Base-by-base conservation (phyloP, 2,888 invertebrate species). In the Halictus quadricinctus region DNA sequence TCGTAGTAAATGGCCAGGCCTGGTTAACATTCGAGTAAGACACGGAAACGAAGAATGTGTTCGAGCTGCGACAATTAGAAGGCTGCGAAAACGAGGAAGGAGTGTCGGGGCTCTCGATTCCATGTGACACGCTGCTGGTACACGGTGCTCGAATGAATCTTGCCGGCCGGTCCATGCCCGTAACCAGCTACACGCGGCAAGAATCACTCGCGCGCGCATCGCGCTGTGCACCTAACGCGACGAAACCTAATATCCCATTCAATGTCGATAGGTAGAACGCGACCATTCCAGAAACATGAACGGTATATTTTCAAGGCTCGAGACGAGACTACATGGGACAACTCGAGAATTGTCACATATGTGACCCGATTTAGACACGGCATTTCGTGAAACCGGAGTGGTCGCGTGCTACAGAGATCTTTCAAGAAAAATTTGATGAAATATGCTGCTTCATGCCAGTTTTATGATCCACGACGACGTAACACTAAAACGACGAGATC, bases 191-290 rank as follows among this genome's bases (percentile, higher is more conserved):
- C 70, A 13, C 12, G 70, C 70, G 70, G 70, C 70, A 70, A 70
- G 41, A 70, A 70, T 70, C 70, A 13, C 70, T 43, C 2, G 13
- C 41, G 10, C 12, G 43, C 13, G 21, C 70, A n/a, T 21, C 66
- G 12, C 70, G 29, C 12, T 2, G 21, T 54, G 48, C 76, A 80
- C 64, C 78, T 79, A 83, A 78, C 79, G 74, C 50, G 36, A 21
- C n/a, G 86, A 80, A 87, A 87, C 78, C 13, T 86, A 77, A 87
- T 83, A 86, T 76, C 72, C 78, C 36, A 72, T 78, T 83, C 87
- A 86, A 86, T 87, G 87, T 83, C 83, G 69, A 87, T 87, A 83
- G 70, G 48, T 84, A 84, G 72, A 86, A 76, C 58, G 73, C 75
- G 80, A 50, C 80, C 83, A 78, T 83, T 72, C 75, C 83, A 86